Percentiles rank a stretch among this genome's conserved stretches.
Conservation (phyloP, 2,888 invertebrate genomes). For the Volucella zonaria region DNA sequence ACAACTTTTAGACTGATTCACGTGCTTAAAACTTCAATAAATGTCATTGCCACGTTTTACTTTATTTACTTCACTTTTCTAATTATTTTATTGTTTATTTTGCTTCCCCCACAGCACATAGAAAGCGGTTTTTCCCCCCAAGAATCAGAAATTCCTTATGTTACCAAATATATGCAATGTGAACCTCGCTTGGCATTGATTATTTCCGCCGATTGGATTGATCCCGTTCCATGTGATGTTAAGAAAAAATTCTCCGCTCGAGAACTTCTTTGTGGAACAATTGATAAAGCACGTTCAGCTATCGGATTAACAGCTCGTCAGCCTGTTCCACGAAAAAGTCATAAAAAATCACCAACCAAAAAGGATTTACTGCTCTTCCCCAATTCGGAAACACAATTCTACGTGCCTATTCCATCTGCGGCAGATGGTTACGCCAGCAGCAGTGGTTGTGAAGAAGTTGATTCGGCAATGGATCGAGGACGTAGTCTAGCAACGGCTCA, state of each 20-base stretch:
- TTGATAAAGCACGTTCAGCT: slow-evolving; percentile 76
- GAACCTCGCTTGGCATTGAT: slow-evolving; percentile 77
- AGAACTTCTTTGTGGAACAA: slow-evolving; percentile 77
- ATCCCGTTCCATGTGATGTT: slow-evolving; percentile 74
- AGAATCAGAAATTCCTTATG: slow-evolving; percentile 76
- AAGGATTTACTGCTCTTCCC: slow-evolving; percentile 60
- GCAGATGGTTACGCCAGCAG: slow-evolving; percentile 65
- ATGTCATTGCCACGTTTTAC: not conserved
- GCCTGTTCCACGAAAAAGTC: slow-evolving; percentile 51
- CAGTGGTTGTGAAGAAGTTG: slow-evolving; percentile 64
- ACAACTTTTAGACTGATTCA: slow-evolving; percentile 50
- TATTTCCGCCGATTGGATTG: slow-evolving; percentile 78
- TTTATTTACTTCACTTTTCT: not conserved
- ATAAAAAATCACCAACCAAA: slow-evolving; percentile 65
- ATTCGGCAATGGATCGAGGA: slow-evolving; percentile 69
- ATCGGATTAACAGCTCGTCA: slow-evolving; percentile 74
- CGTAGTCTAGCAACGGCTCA: slow-evolving; percentile 61
- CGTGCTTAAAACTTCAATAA: slow-evolving; percentile 11
- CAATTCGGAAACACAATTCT: slow-evolving; percentile 64
- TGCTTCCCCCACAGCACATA: slow-evolving; percentile 75
- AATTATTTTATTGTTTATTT: not conserved
- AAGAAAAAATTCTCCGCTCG: slow-evolving; percentile 77
- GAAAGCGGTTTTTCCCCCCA: slow-evolving; percentile 79
- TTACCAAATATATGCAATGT: slow-evolving; percentile 76
- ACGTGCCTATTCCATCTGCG: slow-evolving; percentile 62